Evolutionary conservation across 2,113 vertebrate genomes (phyloP), one percentile per base, ranked within the genome.

Genomic region (Syrmaticus mikado): DNA sequence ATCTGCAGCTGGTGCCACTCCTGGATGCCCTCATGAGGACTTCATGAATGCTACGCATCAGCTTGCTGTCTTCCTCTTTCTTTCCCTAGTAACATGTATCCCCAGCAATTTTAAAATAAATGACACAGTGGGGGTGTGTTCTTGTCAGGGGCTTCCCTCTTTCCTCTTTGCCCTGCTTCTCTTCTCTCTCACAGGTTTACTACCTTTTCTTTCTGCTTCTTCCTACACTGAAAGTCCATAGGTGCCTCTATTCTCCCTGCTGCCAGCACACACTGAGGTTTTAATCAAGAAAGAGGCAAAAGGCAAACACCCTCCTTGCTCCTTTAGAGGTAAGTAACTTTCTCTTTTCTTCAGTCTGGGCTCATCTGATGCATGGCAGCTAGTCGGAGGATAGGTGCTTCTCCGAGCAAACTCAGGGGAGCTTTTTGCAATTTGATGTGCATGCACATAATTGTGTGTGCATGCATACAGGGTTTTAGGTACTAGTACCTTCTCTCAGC

Each of bases 241-340:
- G 8, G 14, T 53, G 20, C 32, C 34, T 67, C 28, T 55, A 5
- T 43, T 43, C 32, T 17, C 24, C 20, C 60, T 41, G 25, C 8
- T n/a, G 16, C 34, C 45, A 60, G n/a, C 34, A 52, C 3, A 3
- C 14, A 13, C 40, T 1, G 30, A 25, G 7, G 7, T 43, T 28
- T 64, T 5, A 8, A 45, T 40, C 9, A 30, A 41, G 58, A 9
- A 14, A n/a, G 1, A 2, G 38, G 9, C 21, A 55, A 64, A 75
- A 77, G 15, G 27, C 20, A 83, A 19, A n/a, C 5, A 45, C 4
- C 10, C 9, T 32, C 20, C 27, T 20, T 7, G 11, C 4, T 6
- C 4, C 3, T 27, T 11, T 6, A 6, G 11, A 0, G 4, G 10
- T 34, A 13, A 70, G 16, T 17, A 45, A 3, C 32, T 28, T 78